Conservation (phyloP, 2,113 vertebrate species). For the Gallinago undulata region DNA sequence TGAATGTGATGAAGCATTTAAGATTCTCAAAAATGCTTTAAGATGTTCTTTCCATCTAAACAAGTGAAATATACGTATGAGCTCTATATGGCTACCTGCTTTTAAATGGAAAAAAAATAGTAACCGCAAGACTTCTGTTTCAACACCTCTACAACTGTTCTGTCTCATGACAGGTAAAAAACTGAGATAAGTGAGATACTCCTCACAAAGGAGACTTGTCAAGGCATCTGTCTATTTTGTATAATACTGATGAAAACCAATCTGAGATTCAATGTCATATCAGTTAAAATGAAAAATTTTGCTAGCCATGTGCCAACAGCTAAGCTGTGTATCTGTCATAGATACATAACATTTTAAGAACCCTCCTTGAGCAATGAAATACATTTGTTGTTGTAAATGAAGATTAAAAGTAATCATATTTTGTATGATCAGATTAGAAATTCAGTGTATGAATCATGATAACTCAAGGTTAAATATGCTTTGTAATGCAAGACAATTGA, state of each 20-base stretch:
- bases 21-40: neutral
- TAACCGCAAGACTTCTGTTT: neutral
- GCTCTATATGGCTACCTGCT: neutral
- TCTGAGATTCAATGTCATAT: neutral
- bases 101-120: neutral
- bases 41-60: neutral
- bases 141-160: neutral
- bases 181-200: neutral
- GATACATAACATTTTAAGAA: neutral
- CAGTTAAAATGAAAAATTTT: neutral
- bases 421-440: neutral
- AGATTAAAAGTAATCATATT: neutral
- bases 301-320: neutral
- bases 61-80: neutral
- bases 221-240: neutral
- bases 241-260: neutral
- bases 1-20: neutral
- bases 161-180: neutral
- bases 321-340: neutral
- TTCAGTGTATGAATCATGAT: neutral
- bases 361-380: neutral
- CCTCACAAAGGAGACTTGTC: neutral
- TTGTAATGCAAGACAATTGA: neutral
- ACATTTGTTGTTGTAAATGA: neutral
- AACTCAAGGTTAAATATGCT: constrained; percentile 4